Evolutionary conservation across 2,888 invertebrate species (phyloP).

Genomic region (Saturnia pavonia): DNA sequence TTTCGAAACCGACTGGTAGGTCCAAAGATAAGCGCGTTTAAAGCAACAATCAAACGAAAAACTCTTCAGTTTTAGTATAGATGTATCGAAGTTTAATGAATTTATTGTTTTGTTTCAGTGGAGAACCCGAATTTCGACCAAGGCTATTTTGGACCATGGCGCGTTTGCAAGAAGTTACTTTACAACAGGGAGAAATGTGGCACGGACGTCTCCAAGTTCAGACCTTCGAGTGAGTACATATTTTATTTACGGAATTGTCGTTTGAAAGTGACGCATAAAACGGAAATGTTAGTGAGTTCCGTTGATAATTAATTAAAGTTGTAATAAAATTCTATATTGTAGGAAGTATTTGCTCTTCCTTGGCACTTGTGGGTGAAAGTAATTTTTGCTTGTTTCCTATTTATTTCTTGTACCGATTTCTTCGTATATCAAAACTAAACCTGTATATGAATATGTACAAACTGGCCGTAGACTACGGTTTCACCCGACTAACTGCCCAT

Average conservation of each 20-base stretch:
- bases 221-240: slow-evolving; percentile 86
- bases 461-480: no score
- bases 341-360: not conserved
- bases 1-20: no score
- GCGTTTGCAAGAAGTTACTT: slow-evolving; percentile 89
- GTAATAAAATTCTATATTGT: not conserved
- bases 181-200: slow-evolving; percentile 93
- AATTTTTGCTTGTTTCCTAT: not conserved
- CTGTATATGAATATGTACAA: no score
- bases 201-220: slow-evolving; percentile 88
- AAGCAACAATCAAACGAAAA: no score
- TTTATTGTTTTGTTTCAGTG: slow-evolving; percentile 71
- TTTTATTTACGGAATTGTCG: slow-evolving; percentile 18
- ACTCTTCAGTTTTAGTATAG: no score
- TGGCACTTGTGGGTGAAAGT: slow-evolving; percentile 3
- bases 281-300: not conserved
- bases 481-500: no score
- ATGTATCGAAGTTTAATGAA: not conserved
- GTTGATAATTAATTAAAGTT: not conserved
- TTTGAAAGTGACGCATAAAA: slow-evolving; percentile 16
- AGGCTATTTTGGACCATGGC: slow-evolving; percentile 95
- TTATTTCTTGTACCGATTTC: not conserved
- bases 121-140: slow-evolving; percentile 85
- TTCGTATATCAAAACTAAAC: not conserved
- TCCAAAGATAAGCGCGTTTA: no score